These are phyloP conservation scores for Acleris sparsana DNA, from an alignment of 2,888 invertebrate genomes.

Conservation along the genomic window DNA sequence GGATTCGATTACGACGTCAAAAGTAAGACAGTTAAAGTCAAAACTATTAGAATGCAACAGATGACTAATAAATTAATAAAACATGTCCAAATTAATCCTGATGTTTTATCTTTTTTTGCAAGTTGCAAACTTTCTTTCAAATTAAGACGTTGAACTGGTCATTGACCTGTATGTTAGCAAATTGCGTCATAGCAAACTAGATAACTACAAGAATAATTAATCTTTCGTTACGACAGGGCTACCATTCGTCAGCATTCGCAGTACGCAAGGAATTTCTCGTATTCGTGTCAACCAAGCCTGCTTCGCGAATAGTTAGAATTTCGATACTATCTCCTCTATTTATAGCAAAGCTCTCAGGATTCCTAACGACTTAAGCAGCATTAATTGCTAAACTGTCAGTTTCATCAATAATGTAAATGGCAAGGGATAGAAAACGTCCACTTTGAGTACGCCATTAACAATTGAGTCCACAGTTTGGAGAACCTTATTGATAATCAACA, in stretches of 20 bases:
- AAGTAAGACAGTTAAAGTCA: too few relatives aligned
- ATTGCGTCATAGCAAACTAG: conserved; percentile 15
- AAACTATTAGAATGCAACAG: too few relatives aligned
- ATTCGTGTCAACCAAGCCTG: conserved; percentile 20
- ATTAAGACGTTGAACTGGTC: conserved; percentile 5
- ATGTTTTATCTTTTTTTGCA: neutral
- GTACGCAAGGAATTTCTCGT: conserved; percentile 15
- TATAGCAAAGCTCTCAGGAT: conserved; percentile 6
- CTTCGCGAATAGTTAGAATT: conserved; percentile 19
- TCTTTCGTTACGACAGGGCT: conserved; percentile 11
- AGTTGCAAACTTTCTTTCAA: conserved; percentile 1
- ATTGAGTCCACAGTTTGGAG: too few relatives aligned
- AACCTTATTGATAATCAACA: too few relatives aligned
- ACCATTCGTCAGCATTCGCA: conserved; percentile 13
- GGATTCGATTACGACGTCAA: neutral
- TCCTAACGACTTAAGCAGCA: conserved; percentile 1
- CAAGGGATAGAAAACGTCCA: neutral
- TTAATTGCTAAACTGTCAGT: conserved; percentile 7
- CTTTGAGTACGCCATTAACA: neutral
- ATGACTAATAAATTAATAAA: too few relatives aligned
- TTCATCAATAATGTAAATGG: neutral
- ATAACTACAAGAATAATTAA: conserved; percentile 7
- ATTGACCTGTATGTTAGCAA: conserved; percentile 11
- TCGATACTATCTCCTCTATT: conserved; percentile 19
- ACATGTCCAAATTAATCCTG: neutral